These are phyloP conservation scores for Melieria omissa DNA, from an alignment of 2,888 invertebrate species.

Conservation along the genomic window DNA sequence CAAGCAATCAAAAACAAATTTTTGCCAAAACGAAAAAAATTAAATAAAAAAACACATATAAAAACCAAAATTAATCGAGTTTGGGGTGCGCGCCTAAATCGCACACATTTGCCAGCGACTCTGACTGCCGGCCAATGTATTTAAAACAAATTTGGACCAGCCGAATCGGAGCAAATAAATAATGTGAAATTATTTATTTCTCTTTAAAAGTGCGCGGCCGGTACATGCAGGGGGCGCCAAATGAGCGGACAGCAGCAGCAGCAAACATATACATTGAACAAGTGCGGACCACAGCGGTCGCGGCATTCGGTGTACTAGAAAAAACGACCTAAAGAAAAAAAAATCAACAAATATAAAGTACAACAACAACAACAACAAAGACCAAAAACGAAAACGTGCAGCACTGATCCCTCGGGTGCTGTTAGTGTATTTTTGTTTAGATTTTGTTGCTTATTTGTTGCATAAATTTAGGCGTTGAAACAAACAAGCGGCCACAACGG, in stretches of 20 bases:
- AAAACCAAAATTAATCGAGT: background rate
- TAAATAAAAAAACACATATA: slow-evolving; percentile 11
- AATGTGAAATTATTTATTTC: slow-evolving; percentile 16
- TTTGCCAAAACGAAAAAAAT: slow-evolving; percentile 4
- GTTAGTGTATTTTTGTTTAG: slow-evolving; percentile 23
- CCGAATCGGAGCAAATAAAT: slow-evolving; percentile 8
- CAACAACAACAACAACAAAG: background rate
- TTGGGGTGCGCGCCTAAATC: background rate
- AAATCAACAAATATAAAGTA: slow-evolving; percentile 5
- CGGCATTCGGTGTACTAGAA: too few species aligned
- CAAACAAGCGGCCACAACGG: background rate
- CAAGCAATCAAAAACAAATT: slow-evolving; percentile 5
- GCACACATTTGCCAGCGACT: too few species aligned
- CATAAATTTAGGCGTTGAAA: slow-evolving; percentile 25
- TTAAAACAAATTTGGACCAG: too few species aligned
- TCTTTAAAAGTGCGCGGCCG: background rate
- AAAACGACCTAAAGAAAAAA: slow-evolving; percentile 1
- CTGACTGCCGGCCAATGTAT: too few species aligned
- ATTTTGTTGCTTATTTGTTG: slow-evolving; percentile 31
- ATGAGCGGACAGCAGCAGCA: background rate
- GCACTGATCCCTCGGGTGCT: slow-evolving; percentile 5
- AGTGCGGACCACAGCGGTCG: background rate
- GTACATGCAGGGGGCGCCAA: background rate
- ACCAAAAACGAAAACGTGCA: background rate
- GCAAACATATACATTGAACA: background rate